phyloP scores from a whole-genome alignment of 2,113 vertebrate species.

The Cyanoramphus novaezelandiae region DNA sequence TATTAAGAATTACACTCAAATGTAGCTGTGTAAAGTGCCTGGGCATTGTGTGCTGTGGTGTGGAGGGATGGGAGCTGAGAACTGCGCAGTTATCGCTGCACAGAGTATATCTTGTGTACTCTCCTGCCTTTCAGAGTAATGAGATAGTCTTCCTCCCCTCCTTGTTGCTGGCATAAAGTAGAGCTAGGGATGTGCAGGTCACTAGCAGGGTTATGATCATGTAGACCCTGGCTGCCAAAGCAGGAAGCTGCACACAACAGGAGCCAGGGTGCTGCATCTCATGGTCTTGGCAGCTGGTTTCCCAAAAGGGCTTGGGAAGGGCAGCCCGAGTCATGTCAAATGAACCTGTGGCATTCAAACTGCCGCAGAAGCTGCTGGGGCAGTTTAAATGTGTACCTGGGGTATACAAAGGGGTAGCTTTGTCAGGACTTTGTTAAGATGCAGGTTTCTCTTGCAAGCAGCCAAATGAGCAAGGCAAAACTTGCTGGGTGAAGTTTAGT shows the following conservation, averaged over 20 bases:
- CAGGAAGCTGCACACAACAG: neutral
- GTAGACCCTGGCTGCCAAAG: neutral
- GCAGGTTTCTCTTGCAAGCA: neutral
- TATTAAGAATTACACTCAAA: neutral
- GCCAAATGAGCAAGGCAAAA: neutral
- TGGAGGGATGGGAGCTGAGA: neutral
- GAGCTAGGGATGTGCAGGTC: neutral
- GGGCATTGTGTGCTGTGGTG: neutral
- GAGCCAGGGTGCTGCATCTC: fast-evolving
- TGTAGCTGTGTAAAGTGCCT: fast-evolving
- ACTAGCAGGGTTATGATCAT: neutral
- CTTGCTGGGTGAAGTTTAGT: fast-evolving
- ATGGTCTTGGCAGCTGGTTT: neutral
- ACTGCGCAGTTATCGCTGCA: neutral
- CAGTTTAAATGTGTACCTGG: neutral
- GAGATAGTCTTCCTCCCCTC: neutral
- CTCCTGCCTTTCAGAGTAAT: neutral
- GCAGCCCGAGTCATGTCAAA: neutral
- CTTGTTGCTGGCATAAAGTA: fast-evolving
- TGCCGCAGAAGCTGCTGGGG: neutral
- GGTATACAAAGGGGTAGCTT: neutral
- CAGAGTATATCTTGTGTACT: neutral
- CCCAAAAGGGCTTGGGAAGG: neutral
- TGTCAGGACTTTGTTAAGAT: neutral
- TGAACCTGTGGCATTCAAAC: neutral